Evolutionary conservation across 2,888 invertebrate genomes (phyloP).

Genomic region (Drosophila limbata): DNA sequence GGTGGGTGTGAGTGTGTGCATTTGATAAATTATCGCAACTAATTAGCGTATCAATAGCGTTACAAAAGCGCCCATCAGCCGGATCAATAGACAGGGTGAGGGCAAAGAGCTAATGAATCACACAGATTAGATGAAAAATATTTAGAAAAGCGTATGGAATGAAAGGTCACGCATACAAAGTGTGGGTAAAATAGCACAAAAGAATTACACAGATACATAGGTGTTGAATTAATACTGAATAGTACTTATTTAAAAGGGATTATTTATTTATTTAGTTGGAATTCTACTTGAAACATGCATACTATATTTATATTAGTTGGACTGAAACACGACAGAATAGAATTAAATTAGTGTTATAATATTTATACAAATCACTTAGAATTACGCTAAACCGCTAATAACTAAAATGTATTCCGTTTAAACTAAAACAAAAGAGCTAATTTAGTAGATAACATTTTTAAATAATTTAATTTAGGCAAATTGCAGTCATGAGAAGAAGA

Average conservation of each 20-base stretch:
- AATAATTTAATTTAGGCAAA: too few species aligned
- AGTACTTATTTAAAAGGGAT: not conserved
- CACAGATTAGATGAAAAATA: slow-evolving; percentile 40
- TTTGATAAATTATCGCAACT: slow-evolving; percentile 71
- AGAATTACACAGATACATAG: not conserved
- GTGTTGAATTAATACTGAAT: not conserved
- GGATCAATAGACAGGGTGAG: not conserved
- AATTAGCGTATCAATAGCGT: slow-evolving; percentile 76
- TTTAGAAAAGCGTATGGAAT: slow-evolving; percentile 10
- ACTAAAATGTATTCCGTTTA: too few species aligned
- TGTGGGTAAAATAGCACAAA: not conserved
- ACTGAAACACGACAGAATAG: not conserved
- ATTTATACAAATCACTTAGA: not conserved
- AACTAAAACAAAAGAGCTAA: too few species aligned
- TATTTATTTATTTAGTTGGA: not conserved
- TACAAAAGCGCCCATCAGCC: slow-evolving; percentile 37
- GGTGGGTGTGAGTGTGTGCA: slow-evolving; percentile 7
- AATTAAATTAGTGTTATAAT: not conserved
- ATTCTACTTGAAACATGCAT: not conserved
- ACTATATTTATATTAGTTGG: not conserved
- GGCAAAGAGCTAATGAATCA: slow-evolving; percentile 33
- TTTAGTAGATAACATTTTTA: too few species aligned
- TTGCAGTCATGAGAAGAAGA: too few species aligned
- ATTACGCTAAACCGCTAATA: not conserved
- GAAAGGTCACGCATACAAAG: slow-evolving; percentile 2